These are phyloP conservation scores for Melinopterus prodromus DNA, from an alignment of 2,888 invertebrate species.

Conservation along the genomic window DNA sequence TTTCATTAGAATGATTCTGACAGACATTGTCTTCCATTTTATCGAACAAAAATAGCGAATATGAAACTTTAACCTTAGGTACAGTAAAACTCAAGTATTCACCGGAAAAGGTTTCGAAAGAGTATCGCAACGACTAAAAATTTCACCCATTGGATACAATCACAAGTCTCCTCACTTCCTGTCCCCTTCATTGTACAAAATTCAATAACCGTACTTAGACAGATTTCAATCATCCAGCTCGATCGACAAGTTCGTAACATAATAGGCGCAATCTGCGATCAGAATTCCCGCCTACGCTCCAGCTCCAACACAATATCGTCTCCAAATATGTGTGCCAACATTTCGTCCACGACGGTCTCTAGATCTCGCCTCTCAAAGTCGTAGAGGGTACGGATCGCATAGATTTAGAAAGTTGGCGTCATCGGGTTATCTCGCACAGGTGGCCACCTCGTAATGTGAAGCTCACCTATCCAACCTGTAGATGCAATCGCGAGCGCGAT, in stretches of 20 bases:
- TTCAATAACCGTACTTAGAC: neutral
- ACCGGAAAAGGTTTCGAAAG: neutral
- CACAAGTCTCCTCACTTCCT: neutral
- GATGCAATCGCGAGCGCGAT: neutral
- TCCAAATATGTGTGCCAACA: slow-evolving; percentile 4
- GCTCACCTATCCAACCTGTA: slow-evolving; percentile 4
- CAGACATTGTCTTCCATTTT: no score
- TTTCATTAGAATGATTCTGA: no score
- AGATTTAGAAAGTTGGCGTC: slow-evolving; percentile 4
- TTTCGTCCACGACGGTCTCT: neutral
- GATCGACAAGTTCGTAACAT: neutral
- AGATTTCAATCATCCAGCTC: neutral
- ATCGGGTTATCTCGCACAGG: neutral
- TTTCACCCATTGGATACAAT: neutral
- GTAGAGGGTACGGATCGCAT: neutral
- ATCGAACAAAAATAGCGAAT: no score
- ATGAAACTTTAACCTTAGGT: no score
- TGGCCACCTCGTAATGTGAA: slow-evolving; percentile 4
- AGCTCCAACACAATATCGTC: neutral
- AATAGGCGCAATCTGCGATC: neutral
- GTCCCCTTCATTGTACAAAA: slow-evolving; percentile 4
- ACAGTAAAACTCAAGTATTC: no score
- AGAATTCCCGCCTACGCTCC: neutral
- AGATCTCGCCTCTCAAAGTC: neutral
- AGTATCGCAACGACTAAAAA: neutral